These are phyloP conservation scores for Lepidocyrtoides sp. DNA, from an alignment of 2,888 invertebrate species.

Conservation along the genomic window DNA sequence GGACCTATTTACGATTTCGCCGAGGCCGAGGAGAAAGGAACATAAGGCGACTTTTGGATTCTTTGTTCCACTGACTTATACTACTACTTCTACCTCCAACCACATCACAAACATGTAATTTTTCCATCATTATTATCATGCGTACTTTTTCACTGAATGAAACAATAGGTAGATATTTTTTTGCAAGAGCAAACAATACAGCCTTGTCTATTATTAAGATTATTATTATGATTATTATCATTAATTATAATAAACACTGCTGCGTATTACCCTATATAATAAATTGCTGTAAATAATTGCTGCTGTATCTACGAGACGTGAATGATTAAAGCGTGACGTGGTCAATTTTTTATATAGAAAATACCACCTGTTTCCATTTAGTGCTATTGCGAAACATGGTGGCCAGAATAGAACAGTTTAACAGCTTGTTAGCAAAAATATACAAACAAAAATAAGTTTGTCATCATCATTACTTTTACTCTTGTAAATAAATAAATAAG, in stretches of 20 bases:
- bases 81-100: not conserved
- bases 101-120: constrained; percentile 24
- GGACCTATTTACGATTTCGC: not conserved
- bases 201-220: not conserved
- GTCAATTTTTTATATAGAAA: not conserved
- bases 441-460: constrained; percentile 32
- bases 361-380: constrained; percentile 18
- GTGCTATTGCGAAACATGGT: no score
- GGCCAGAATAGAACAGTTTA: no score
- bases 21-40: not conserved
- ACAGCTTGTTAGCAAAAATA: constrained; percentile 13
- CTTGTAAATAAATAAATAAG: not conserved
- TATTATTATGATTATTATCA: not conserved
- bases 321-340: not conserved
- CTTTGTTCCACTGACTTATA: not conserved
- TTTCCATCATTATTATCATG: constrained; percentile 28
- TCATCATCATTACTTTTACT: constrained; percentile 5
- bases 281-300: not conserved
- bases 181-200: not conserved
- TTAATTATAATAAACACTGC: no score
- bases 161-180: not conserved
- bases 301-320: not conserved
- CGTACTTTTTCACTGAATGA: not conserved
- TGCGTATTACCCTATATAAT: not conserved
- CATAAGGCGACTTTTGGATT: not conserved